Percentiles rank a stretch among this genome's conserved stretches.
phyloP scores from a whole-genome alignment of 2,888 invertebrate species.

The Eueremaeus valkanovi region DNA sequence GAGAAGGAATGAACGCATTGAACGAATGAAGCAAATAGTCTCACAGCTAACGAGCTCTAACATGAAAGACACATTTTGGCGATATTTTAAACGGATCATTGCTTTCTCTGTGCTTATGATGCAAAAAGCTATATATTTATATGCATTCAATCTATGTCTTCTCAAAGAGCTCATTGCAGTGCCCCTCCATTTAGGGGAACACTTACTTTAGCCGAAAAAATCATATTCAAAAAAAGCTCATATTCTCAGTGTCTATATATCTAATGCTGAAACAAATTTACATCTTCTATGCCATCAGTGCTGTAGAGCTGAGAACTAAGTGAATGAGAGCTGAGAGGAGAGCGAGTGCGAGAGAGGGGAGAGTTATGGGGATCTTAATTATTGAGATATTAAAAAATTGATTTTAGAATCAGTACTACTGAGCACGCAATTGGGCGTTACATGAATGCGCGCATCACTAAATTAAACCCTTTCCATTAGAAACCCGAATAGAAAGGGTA shows the following conservation, averaged over 20 bases:
- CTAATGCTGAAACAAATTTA: conserved; percentile 12
- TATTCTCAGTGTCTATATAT: conserved; percentile 26
- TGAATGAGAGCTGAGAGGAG: background rate
- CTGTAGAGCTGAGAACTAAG: background rate
- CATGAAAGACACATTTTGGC: conserved; percentile 29
- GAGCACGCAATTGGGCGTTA: conserved; percentile 12
- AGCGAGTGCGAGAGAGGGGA: background rate
- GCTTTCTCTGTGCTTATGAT: conserved; percentile 20
- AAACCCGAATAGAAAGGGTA: conserved; percentile 17
- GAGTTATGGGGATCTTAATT: conserved; percentile 24
- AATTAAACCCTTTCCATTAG: conserved; percentile 28
- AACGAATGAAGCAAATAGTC: conserved; percentile 8
- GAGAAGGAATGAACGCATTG: background rate
- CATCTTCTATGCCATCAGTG: background rate
- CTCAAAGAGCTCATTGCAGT: background rate
- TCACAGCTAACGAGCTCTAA: background rate
- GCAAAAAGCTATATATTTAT: conserved; percentile 2
- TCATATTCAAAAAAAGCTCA: background rate
- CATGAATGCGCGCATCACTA: conserved; percentile 19
- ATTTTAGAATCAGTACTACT: conserved; percentile 12
- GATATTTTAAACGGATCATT: conserved; percentile 33
- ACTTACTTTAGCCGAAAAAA: conserved; percentile 8
- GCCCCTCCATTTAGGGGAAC: conserved; percentile 5
- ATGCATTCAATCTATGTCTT: conserved; percentile 27
- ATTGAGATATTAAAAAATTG: conserved; percentile 32